phyloP scores from a whole-genome alignment of 2,888 invertebrate genomes.

The Operophtera brumata region DNA sequence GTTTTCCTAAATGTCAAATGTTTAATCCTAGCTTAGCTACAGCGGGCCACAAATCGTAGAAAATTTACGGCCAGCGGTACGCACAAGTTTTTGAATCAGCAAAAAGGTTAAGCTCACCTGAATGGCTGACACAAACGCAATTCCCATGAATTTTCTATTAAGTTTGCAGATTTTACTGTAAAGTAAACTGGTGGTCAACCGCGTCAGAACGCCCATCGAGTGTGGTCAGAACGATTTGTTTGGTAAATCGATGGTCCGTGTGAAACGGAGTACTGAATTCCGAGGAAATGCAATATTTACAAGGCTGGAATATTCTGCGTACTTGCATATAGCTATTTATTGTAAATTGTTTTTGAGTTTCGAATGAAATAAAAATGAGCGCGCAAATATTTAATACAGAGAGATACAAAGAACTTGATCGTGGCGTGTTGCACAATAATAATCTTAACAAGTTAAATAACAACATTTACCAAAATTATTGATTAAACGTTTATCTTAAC shows the following conservation, averaged over 20 bases:
- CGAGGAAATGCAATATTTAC: slow-evolving; percentile 17
- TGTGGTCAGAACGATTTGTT: slow-evolving; percentile 30
- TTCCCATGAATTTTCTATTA: slow-evolving; percentile 18
- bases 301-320: background rate
- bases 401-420: too few species aligned
- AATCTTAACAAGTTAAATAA: too few species aligned
- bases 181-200: slow-evolving; percentile 24
- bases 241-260: slow-evolving; percentile 26
- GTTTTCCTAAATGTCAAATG: too few species aligned
- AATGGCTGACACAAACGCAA: background rate
- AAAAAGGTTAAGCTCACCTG: slow-evolving; percentile 28
- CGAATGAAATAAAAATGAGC: background rate
- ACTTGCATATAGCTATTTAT: background rate
- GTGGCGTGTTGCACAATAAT: too few species aligned
- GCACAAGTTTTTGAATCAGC: slow-evolving; percentile 3
- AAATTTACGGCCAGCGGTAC: background rate
- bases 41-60: too few species aligned
- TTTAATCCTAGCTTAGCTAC: too few species aligned
- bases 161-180: slow-evolving; percentile 17
- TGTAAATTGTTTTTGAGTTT: background rate
- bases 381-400: background rate
- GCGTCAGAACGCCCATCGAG: slow-evolving; percentile 17
- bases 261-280: slow-evolving; percentile 22
- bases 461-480: too few species aligned
- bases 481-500: too few species aligned